phyloP scores from a whole-genome alignment of 2,888 invertebrate species.

The Leucophenga montana region DNA sequence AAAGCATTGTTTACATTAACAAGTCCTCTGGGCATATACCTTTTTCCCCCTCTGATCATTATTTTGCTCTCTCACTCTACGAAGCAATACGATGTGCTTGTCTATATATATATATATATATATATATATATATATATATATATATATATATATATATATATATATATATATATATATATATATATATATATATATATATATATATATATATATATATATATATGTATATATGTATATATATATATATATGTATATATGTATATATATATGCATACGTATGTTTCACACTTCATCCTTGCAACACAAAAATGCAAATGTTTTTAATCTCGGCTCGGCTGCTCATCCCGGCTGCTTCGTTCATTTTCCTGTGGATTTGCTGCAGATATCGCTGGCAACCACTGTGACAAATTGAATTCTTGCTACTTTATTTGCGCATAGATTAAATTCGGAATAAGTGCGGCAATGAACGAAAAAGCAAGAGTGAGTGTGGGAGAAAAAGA shows the following conservation, averaged over 20 bases:
- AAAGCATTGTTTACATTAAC: slow-evolving; percentile 66
- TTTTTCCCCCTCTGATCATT: neutral
- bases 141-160: neutral
- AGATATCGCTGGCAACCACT: slow-evolving; percentile 51
- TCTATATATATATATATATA: neutral
- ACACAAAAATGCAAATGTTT: neutral
- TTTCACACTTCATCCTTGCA: too few species aligned
- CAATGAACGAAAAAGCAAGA: too few species aligned
- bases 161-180: neutral
- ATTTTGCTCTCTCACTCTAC: neutral
- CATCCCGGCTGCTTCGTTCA: slow-evolving; percentile 21
- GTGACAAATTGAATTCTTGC: slow-evolving; percentile 69
- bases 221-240: neutral
- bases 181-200: neutral
- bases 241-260: neutral
- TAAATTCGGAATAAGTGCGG: slow-evolving; percentile 43
- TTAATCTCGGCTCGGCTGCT: slow-evolving; percentile 1
- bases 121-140: too few species aligned
- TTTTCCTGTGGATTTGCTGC: slow-evolving; percentile 12
- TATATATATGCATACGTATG: neutral
- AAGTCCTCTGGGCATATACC: slow-evolving; percentile 57
- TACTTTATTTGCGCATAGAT: slow-evolving; percentile 63
- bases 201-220: neutral
- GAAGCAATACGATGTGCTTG: neutral
- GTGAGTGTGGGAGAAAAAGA: too few species aligned